Conservation (phyloP, 2,113 vertebrate genomes). For the Corythaeola cristata region DNA sequence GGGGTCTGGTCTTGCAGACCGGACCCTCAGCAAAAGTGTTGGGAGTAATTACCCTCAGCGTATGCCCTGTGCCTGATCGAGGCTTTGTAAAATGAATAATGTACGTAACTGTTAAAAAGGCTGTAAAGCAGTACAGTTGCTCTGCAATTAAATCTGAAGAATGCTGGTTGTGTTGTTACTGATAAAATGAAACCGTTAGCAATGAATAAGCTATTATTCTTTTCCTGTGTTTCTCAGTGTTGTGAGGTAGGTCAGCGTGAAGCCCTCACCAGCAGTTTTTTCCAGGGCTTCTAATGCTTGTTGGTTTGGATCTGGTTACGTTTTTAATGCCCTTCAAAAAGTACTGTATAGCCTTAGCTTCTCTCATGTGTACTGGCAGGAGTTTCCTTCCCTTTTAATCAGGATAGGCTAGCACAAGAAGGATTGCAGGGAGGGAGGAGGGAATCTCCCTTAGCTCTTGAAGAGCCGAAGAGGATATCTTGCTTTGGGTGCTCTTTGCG, state of each 20-base stretch:
- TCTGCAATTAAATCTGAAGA: not conserved
- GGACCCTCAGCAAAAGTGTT: not conserved
- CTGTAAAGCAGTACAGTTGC: conserved; percentile 15
- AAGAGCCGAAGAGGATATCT: not conserved
- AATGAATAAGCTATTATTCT: not conserved
- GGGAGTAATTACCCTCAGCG: not conserved
- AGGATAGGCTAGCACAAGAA: not conserved
- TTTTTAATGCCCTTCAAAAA: not conserved
- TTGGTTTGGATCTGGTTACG: not conserved
- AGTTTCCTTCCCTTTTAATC: not conserved
- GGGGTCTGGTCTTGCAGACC: not conserved
- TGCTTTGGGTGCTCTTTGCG: not conserved
- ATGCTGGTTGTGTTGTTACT: not conserved
- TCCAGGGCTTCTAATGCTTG: not conserved
- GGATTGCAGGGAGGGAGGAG: not conserved
- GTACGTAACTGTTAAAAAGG: not conserved
- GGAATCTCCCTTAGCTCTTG: not conserved
- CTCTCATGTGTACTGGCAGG: not conserved
- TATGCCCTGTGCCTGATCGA: not conserved
- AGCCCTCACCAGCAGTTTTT: not conserved
- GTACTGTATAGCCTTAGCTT: not conserved
- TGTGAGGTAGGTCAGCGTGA: not conserved
- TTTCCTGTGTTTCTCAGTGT: not conserved
- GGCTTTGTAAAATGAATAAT: not conserved
- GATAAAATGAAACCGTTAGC: conserved; percentile 2